These are phyloP conservation scores for Tachycineta bicolor DNA, from an alignment of 2,113 vertebrate species.

Conservation along the genomic window DNA sequence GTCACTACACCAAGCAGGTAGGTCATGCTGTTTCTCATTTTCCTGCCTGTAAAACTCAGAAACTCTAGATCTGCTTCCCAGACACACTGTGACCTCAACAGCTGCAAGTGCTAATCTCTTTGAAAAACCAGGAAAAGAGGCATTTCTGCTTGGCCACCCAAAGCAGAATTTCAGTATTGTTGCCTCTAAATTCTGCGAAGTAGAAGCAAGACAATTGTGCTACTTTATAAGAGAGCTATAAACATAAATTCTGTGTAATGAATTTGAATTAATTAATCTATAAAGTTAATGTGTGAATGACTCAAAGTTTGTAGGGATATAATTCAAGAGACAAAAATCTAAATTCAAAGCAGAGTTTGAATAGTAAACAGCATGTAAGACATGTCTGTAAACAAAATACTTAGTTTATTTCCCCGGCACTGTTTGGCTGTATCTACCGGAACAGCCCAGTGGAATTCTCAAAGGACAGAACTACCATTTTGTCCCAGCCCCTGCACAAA, in stretches of 20 bases:
- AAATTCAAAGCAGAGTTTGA: neutral
- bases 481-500: accelerated
- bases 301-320: neutral
- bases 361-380: neutral
- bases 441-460: neutral
- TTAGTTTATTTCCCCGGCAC: neutral
- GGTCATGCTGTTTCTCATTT: neutral
- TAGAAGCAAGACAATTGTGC: neutral
- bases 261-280: neutral
- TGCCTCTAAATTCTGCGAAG: neutral
- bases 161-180: neutral
- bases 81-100: neutral
- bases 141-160: neutral
- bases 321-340: neutral
- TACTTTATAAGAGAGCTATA: neutral
- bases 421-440: neutral
- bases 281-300: neutral
- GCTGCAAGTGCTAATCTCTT: neutral
- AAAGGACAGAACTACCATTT: neutral
- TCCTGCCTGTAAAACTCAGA: neutral
- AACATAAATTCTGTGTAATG: neutral
- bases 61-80: neutral
- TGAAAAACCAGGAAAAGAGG: accelerated
- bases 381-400: accelerated
- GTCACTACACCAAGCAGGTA: neutral